phyloP scores from a whole-genome alignment of 1,140 invertebrate species.

The Anastrepha ludens region DNA sequence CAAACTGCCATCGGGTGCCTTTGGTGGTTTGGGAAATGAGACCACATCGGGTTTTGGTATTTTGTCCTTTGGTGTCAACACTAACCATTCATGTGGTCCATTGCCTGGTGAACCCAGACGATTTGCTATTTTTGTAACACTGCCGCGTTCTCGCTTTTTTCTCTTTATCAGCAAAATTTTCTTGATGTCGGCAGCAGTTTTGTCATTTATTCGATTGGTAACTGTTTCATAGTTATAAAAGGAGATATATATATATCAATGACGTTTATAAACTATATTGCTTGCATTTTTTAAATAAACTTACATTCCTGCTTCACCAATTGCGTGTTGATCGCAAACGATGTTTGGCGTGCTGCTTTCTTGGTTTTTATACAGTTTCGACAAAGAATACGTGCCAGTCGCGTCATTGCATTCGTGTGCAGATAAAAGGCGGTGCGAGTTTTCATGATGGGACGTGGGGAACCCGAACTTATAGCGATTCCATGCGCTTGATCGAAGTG shows the following conservation, averaged over 20 bases:
- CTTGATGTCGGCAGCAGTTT: constrained; percentile 79
- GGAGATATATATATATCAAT: neutral
- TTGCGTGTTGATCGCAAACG: constrained; percentile 88
- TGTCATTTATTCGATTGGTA: constrained; percentile 79
- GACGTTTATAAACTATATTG: neutral
- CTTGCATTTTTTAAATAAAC: constrained; percentile 62
- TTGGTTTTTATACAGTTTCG: constrained; percentile 87
- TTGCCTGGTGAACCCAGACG: constrained; percentile 82
- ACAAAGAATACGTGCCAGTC: constrained; percentile 89
- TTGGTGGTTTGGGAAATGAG: constrained; percentile 91
- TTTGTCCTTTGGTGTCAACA: constrained; percentile 85
- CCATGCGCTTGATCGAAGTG: constrained; percentile 95
- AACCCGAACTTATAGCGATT: constrained; percentile 80
- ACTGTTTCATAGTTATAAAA: constrained; percentile 71
- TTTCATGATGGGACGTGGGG: constrained; percentile 95
- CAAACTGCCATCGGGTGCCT: constrained; percentile 88
- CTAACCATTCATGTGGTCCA: constrained; percentile 85
- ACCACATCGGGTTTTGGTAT: constrained; percentile 86
- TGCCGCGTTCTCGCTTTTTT: constrained; percentile 78
- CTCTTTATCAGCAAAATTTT: constrained; percentile 77
- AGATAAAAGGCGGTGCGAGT: constrained; percentile 96
- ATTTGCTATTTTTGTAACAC: constrained; percentile 86
- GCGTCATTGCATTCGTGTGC: constrained; percentile 90
- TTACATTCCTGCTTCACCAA: constrained; percentile 90
- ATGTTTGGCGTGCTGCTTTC: constrained; percentile 91